A percentile compares a stretch with the other conserved stretches of the same genome.
Conservation (phyloP, 1,140 invertebrate genomes). For the Hyles euphorbiae region DNA sequence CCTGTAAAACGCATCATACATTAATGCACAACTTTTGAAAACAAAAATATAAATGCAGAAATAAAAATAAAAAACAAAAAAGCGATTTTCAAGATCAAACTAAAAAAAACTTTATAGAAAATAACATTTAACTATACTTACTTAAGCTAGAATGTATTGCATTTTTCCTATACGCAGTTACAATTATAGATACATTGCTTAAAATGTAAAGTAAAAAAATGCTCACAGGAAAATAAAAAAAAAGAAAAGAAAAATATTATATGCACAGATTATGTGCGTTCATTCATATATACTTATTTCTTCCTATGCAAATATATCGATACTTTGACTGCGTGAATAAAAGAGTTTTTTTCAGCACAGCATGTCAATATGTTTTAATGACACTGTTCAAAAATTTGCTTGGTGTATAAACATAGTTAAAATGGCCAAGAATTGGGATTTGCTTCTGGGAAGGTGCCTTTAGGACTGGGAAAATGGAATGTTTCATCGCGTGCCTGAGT, state of each 20-base stretch:
- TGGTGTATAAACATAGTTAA: too few relatives aligned
- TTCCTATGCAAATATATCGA: too few relatives aligned
- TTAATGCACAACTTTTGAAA: neutral
- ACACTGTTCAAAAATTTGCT: too few relatives aligned
- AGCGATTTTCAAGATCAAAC: neutral
- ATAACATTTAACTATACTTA: slow-evolving; percentile 34
- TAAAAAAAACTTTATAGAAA: slow-evolving; percentile 10
- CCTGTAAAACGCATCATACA: too few relatives aligned
- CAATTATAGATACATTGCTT: slow-evolving; percentile 24
- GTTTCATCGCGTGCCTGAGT: too few relatives aligned
- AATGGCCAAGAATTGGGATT: too few relatives aligned
- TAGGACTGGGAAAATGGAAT: too few relatives aligned
- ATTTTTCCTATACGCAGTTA: slow-evolving; percentile 30
- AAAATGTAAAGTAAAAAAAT: slow-evolving; percentile 21
- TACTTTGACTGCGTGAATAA: too few relatives aligned
- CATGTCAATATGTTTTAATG: too few relatives aligned
- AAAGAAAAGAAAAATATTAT: slow-evolving; percentile 7
- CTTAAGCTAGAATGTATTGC: slow-evolving; percentile 43
- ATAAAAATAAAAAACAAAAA: neutral
- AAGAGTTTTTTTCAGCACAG: too few relatives aligned
- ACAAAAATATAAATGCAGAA: slow-evolving; percentile 1
- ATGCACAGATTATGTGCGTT: slow-evolving; percentile 30
- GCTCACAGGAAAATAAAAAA: slow-evolving; percentile 20
- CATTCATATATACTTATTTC: neutral
- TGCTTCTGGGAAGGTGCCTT: too few relatives aligned